Base-by-base conservation (phyloP, 2,797 vertebrate genomes). In the Gephyroberyx darwinii region DNA sequence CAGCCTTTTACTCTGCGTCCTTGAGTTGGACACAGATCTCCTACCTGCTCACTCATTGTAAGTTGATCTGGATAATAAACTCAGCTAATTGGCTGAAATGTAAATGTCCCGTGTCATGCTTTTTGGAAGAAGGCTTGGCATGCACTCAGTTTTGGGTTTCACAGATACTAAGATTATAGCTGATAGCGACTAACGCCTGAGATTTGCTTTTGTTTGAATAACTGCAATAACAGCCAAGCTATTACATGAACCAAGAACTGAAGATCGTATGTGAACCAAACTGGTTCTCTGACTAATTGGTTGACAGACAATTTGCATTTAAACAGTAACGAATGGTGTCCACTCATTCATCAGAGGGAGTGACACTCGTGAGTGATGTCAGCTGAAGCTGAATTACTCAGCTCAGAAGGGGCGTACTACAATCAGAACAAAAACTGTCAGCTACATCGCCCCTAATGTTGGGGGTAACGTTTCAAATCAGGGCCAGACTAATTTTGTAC, bases 301-400 rank as follows among this genome's bases (percentile, higher is more conserved):
- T 73, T 69, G 61, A 33, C 51, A 60, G 52, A 67, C 65, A 64
- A 62, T 82, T 75, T 61, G 47, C 63, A 63, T 61, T 73, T 45
- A 71, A 54, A 55, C 41, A 35, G 69, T 71, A 73, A 61, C 74
- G 75, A 72, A 62, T 75, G 70, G 65, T 74, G 77, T 82, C 70
- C 63, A 69, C 56, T 75, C 72, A 53, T 78, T 84, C 59, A 77
- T 84, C 73, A 72, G 79, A 71, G 55, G 33, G 12, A 82, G 69
- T 16, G 63, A 68, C 74, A 68, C 37, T 12, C 76, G 50, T 62
- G 65, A 84, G 61, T 39, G 57, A 73, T 75, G 74, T 52, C 50
- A 64, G 56, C 43, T 19, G 17, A 71, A 65, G 58, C 67, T 47
- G 39, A n/a, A 86, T 75, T 52, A 66, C 61, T 78, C 43, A 17